A percentile compares a stretch with the other conserved stretches of the same genome.
Evolutionary conservation across 2,888 invertebrate species (phyloP).

Genomic region (Lissonota sp.): DNA sequence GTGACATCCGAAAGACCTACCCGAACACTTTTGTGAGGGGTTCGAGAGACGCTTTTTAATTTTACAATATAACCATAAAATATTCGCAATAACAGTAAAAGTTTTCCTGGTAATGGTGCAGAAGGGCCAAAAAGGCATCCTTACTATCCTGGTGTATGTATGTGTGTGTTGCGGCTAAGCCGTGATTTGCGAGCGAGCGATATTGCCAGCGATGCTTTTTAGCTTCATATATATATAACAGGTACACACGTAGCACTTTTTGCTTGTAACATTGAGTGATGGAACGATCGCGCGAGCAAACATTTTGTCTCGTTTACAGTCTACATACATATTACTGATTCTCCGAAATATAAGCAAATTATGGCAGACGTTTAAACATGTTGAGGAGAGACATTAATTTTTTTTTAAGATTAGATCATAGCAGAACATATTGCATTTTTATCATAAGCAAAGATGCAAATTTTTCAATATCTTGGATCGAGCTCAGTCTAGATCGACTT

Average conservation of each 20-base stretch:
- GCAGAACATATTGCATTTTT: too few species aligned
- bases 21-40: conserved; percentile 69
- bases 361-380: too few species aligned
- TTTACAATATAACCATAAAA: conserved; percentile 83
- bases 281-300: conserved; percentile 24
- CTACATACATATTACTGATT: not conserved
- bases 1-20: conserved; percentile 64
- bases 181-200: conserved; percentile 81
- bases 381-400: too few species aligned
- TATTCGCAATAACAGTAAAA: conserved; percentile 81
- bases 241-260: not conserved
- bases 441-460: too few species aligned
- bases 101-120: conserved; percentile 71
- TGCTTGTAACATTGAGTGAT: not conserved
- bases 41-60: conserved; percentile 79
- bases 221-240: conserved; percentile 38
- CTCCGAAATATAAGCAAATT: too few species aligned
- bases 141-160: not conserved
- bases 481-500: too few species aligned
- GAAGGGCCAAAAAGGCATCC: conserved; percentile 34
- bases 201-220: conserved; percentile 70
- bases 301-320: not conserved
- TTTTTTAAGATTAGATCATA: too few species aligned
- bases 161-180: conserved; percentile 74
- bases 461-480: too few species aligned